Evolutionary conservation across 2,113 vertebrate genomes (phyloP).

Genomic region (Galemys pyrenaicus): DNA sequence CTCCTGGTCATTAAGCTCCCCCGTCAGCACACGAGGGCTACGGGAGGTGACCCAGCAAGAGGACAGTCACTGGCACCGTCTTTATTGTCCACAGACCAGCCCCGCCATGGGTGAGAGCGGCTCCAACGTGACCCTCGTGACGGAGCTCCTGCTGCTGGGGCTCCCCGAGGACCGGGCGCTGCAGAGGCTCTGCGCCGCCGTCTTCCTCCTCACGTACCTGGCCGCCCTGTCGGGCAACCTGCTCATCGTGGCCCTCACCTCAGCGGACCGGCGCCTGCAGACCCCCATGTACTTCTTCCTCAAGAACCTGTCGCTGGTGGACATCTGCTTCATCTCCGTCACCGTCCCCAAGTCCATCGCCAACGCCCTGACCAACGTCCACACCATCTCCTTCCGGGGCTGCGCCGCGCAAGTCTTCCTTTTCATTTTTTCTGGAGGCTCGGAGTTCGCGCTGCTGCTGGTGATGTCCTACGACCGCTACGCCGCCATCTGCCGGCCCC

Average conservation of each 20-base stretch:
- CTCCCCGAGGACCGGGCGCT: neutral
- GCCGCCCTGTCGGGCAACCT: conserved; percentile 57
- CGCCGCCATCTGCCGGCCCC: conserved; percentile 63
- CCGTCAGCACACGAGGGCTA: too few relatives aligned
- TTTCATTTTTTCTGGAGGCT: conserved; percentile 43
- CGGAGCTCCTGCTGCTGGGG: conserved; percentile 51
- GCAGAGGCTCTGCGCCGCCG: neutral
- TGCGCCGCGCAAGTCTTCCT: conserved; percentile 49
- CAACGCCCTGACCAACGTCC: neutral
- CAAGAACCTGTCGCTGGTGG: conserved; percentile 60
- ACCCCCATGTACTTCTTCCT: conserved; percentile 69
- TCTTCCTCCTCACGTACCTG: conserved; percentile 56
- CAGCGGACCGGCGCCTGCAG: conserved; percentile 27
- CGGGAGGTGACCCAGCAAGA: too few relatives aligned
- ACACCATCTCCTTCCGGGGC: conserved; percentile 23
- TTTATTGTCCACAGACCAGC: neutral
- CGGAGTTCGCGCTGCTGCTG: conserved; percentile 64
- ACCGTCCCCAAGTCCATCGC: conserved; percentile 66
- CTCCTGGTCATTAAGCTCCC: too few relatives aligned
- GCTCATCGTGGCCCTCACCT: conserved; percentile 50
- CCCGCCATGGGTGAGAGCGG: neutral
- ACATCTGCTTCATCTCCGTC: conserved; percentile 64
- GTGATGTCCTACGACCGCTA: conserved; percentile 73
- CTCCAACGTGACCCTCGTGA: neutral
- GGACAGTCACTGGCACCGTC: neutral